These are phyloP conservation scores for Archegozetes longisetosus DNA, from an alignment of 1,140 invertebrate species.

Conservation along the genomic window DNA sequence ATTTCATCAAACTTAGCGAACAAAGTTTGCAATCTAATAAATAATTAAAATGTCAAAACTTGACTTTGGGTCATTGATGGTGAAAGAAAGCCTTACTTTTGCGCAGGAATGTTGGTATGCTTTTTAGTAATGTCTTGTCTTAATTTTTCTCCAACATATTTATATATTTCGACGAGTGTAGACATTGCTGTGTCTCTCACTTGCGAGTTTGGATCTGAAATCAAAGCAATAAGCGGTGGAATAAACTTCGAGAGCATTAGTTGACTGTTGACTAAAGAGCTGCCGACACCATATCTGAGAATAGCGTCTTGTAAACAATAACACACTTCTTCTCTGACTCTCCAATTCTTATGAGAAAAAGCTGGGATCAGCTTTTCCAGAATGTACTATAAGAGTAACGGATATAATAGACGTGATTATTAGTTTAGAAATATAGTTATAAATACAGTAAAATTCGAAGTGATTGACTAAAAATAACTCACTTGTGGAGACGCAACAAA, in stretches of 20 bases:
- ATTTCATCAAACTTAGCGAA: conserved; percentile 75
- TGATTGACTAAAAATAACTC: conserved; percentile 11
- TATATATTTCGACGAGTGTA: conserved; percentile 73
- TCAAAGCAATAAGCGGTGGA: conserved; percentile 13
- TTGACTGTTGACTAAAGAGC: conserved; percentile 2
- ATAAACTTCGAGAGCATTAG: conserved; percentile 1
- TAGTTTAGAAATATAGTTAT: too few species aligned
- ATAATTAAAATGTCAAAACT: background rate
- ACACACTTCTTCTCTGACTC: conserved; percentile 64
- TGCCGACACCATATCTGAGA: conserved; percentile 43
- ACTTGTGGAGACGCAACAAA: conserved; percentile 57
- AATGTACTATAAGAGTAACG: conserved; percentile 36
- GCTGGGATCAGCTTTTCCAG: conserved; percentile 47
- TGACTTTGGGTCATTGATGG: background rate
- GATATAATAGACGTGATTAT: conserved; percentile 9
- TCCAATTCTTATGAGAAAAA: conserved; percentile 69
- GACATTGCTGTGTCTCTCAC: conserved; percentile 62
- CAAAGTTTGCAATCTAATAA: conserved; percentile 46
- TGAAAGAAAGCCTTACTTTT: conserved; percentile 43
- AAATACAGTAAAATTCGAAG: too few species aligned
- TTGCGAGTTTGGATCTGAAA: conserved; percentile 21
- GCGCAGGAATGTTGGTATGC: conserved; percentile 46
- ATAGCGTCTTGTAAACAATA: conserved; percentile 58
- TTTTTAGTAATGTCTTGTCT: conserved; percentile 63
- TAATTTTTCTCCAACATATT: conserved; percentile 78